Evolutionary conservation across 1,140 invertebrate species (phyloP).

Genomic region (Pogonomyrmex barbatus): DNA sequence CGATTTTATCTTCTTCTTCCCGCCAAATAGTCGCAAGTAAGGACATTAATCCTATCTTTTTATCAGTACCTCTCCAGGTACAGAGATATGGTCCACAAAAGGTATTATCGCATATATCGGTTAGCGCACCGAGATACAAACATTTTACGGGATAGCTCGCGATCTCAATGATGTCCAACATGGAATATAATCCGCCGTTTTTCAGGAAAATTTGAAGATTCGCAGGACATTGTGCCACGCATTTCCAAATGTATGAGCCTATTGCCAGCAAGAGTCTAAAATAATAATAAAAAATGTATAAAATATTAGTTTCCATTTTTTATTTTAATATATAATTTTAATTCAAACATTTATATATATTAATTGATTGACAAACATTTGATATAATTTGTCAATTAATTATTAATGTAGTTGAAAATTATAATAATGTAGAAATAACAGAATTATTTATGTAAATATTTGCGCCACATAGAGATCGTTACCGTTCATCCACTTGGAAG

Average conservation of each 20-base stretch:
- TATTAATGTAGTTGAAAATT: background rate
- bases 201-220: slow-evolving; percentile 70
- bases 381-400: slow-evolving; percentile 1
- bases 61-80: slow-evolving; percentile 78
- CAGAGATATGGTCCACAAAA: slow-evolving; percentile 74
- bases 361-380: background rate
- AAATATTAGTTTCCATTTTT: background rate
- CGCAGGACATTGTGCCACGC: slow-evolving; percentile 65
- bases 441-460: background rate
- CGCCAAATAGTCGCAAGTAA: slow-evolving; percentile 78
- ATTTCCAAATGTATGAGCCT: slow-evolving; percentile 78
- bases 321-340: background rate
- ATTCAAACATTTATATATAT: background rate
- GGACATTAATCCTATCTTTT: slow-evolving; percentile 74
- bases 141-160: slow-evolving; percentile 66
- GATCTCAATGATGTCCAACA: slow-evolving; percentile 74
- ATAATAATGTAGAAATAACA: background rate
- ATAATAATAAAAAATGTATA: slow-evolving; percentile 3
- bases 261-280: slow-evolving; percentile 76
- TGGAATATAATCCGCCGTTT: slow-evolving; percentile 63
- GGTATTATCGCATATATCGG: slow-evolving; percentile 72
- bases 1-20: slow-evolving; percentile 76
- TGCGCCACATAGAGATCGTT: background rate
- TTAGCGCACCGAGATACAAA: slow-evolving; percentile 76
- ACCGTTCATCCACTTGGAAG: slow-evolving; percentile 78